Evolutionary conservation across 2,888 invertebrate genomes (phyloP), one percentile per base, ranked within the genome.

Genomic region (Cataglyphis rosenhaueri): DNA sequence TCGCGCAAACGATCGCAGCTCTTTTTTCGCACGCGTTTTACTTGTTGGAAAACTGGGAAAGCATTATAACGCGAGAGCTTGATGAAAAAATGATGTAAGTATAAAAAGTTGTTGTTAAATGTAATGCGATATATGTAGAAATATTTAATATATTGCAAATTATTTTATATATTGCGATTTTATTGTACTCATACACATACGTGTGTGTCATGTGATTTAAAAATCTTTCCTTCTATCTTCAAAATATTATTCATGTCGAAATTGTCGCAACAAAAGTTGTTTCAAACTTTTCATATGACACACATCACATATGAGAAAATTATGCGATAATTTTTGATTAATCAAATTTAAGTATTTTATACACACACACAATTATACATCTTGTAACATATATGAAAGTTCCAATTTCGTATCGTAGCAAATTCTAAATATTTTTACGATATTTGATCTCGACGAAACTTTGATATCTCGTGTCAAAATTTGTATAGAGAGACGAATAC

Each of bases 1-100:
- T 81, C 81, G 85, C 70, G 86, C 87, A 79, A 88, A 88, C 83
- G 82, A 84, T 86, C 82, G 76, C 41, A 44, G 82, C 83, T 73
- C 84, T 85, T 85, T 83, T 86, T 82, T 84, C 44, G 73, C 62
- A 64, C 44, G 29, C 64, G 21, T 61, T 71, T 52, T 32, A 38
- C n/a, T 38, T 29, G 55, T 64, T 70, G 21, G 61, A 78, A 78
- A 32, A 78, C 21, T 10, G 41, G 32, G 21, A n/a, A 29, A 15
- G 32, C 41, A 78, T 68, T 76, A 76, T 32, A 52, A n/a, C 25
- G 32, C n/a, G 21, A 52, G 25, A 41, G 21, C 48, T 52, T n/a
- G 32, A 12, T 55, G 9, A 70, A 78, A 61, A 44, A 15, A 44
- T 48, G n/a, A 61, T 35, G 70, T 41, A 52, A 52, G 10, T 61